A percentile compares a stretch with the other conserved stretches of the same genome.
Evolutionary conservation across 2,797 vertebrate genomes (phyloP).

Genomic region (Falco cherrug): DNA sequence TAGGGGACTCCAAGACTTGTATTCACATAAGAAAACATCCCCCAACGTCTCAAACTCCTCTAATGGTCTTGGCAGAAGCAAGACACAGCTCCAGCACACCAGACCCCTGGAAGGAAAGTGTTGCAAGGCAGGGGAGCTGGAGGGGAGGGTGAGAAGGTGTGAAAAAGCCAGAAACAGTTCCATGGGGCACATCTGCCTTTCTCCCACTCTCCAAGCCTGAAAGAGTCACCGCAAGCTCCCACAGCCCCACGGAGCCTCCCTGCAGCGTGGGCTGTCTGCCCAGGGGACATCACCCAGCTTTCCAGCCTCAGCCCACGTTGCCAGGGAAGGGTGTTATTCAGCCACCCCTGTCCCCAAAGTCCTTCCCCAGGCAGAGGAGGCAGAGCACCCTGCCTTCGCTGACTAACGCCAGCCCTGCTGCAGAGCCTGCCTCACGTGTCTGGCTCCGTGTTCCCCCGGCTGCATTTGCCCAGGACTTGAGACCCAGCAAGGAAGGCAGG

Average conservation of each 20-base stretch:
- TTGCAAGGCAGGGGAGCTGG: fast-evolving
- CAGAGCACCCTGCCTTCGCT: neutral
- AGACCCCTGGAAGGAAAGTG: neutral
- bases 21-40: neutral
- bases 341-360: neutral
- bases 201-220: neutral
- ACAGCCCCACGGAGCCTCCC: neutral
- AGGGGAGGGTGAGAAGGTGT: neutral
- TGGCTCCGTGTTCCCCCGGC: neutral
- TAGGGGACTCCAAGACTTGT: neutral
- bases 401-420: fast-evolving
- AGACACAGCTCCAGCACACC: neutral
- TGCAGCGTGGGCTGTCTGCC: neutral
- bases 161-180: neutral
- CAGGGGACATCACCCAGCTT: neutral
- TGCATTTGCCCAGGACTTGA: neutral
- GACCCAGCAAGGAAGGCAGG: no score
- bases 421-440: neutral
- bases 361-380: neutral
- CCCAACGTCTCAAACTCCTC: neutral
- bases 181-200: neutral
- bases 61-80: neutral
- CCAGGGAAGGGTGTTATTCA: neutral
- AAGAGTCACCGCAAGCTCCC: neutral
- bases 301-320: neutral